Base-by-base conservation (phyloP, 2,888 invertebrate genomes). In the Gryllus longicercus region DNA sequence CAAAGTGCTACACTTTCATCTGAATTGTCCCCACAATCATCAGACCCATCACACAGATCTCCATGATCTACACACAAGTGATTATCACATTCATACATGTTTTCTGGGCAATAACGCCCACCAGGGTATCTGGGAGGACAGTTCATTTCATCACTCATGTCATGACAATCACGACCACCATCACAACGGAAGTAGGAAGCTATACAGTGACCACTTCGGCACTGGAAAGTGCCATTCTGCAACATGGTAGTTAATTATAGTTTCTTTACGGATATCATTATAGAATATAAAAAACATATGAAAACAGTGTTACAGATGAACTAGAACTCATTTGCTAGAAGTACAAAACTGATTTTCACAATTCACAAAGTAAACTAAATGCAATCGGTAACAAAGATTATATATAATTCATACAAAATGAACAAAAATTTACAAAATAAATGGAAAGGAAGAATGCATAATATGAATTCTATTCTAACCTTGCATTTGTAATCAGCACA, bases 181-280 rank as follows among this genome's bases (percentile, higher is more conserved):
- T 97, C 96, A 86, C 97, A 97, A 11, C 94, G 91, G 89, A 96
- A 93, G 87, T 95, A 95, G 0, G 94, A 90, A 0, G 96, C 95
- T 83, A 98, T 95, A 85, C 98, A 98, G 86, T 98, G 98, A 0
- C 97, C 97, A 21, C 95, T 96, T 79, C 91, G 90, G 85, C 97
- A 97, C 87, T 96, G 95, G 93, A 96, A 97, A 18, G 95, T 95
- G 51, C 95, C 95, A 82, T 95, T 93, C 89, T 89, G 83, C 16
- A 38, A 38, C 38, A 38, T 38, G 38, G 38, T 38, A 38, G 38
- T 38, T 38, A 38, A 38, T 38, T 38, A 38, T 38, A 38, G 38
- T 38, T 38, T 38, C 38, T 38, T 38, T 38, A 8, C 38, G 1
- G 38, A 38, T 38, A 38, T 38, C 38, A 38, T 8, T 38, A 38